Evolutionary conservation across 2,797 vertebrate genomes (phyloP), one percentile per base, ranked within the genome.

Genomic region (Pygocentrus nattereri): DNA sequence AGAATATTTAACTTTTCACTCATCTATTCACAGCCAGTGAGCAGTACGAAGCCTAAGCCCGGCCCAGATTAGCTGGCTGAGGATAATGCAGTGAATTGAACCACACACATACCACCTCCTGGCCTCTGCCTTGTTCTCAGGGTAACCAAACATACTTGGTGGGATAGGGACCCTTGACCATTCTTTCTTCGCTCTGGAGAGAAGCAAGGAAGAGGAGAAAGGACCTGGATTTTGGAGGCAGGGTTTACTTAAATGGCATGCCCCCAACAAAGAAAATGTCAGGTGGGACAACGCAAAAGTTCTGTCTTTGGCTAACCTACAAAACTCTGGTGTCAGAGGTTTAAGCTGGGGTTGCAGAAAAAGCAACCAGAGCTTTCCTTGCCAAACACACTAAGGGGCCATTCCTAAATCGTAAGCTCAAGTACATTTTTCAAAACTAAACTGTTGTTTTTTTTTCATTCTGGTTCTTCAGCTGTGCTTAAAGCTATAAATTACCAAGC

Each of bases 1-100:
- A 96, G 94, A 90, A 91, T 92, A 92, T 95, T 95, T 95, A 93
- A 94, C 90, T 95, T 93, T 94, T 94, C 91, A 88, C 88, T 94
- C 92, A 86, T 85, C 89, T 90, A 91, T 94, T 95, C 91, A 91
- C 90, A 76, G 87, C 81, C 87, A 80, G 88, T 79, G 88, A 92
- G 92, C 87, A 79, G 70, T 87, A 90, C 91, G 93, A 91, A 86
- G 90, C 88, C 90, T 89, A 94, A 95, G 90, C 88, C 92, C 81
- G 86, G 90, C 90, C 87, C 89, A 95, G 94, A 95, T 96, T 95
- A 96, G 94, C 92, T 94, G 92, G 85, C 90, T 87, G 88, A 89
- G 91, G 93, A 94, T 93, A 94, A 96, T 92, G 89, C 89, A 83
- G 92, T 89, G 94, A 94, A 95, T 93, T 94, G 90, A 94, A 93